phyloP scores from a whole-genome alignment of 2,113 vertebrate genomes.

The Misgurnus mizolepis region DNA sequence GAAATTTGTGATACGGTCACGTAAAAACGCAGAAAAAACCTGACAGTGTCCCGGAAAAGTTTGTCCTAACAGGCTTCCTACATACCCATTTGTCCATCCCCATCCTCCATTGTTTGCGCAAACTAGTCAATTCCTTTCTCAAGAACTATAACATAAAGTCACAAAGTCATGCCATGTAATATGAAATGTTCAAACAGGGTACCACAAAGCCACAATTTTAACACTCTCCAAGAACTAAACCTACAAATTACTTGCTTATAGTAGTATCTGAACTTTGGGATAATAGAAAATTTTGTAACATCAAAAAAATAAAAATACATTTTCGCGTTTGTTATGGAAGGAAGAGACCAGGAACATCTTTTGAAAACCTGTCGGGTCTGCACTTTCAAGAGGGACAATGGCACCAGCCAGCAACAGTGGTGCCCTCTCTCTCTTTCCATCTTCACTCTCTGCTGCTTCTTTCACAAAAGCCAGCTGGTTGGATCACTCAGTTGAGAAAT shows the following conservation, averaged over 20 bases:
- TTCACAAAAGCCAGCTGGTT: conserved; percentile 64
- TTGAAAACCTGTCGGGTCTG: conserved; percentile 63
- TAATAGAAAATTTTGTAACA: neutral
- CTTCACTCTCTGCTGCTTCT: conserved; percentile 50
- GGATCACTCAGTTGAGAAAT: conserved; percentile 57
- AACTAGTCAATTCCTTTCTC: too few species aligned
- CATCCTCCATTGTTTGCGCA: too few species aligned
- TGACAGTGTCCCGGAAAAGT: too few species aligned
- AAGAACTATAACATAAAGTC: too few species aligned
- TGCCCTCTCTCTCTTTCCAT: conserved; percentile 34
- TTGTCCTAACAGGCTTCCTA: too few species aligned
- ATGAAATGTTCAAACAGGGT: neutral
- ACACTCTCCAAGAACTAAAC: neutral
- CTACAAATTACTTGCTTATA: neutral
- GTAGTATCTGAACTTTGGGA: neutral
- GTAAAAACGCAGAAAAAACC: too few species aligned
- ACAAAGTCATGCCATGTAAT: too few species aligned
- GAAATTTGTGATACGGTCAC: too few species aligned
- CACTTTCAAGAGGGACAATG: conserved; percentile 68
- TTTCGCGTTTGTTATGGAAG: neutral
- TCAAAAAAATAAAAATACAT: neutral
- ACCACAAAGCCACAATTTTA: neutral
- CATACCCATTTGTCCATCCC: too few species aligned
- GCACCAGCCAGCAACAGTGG: conserved; percentile 68
- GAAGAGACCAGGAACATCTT: conserved; percentile 39